These are phyloP conservation scores for Eristalis pertinax DNA, from an alignment of 2,888 invertebrate species.

Conservation along the genomic window DNA sequence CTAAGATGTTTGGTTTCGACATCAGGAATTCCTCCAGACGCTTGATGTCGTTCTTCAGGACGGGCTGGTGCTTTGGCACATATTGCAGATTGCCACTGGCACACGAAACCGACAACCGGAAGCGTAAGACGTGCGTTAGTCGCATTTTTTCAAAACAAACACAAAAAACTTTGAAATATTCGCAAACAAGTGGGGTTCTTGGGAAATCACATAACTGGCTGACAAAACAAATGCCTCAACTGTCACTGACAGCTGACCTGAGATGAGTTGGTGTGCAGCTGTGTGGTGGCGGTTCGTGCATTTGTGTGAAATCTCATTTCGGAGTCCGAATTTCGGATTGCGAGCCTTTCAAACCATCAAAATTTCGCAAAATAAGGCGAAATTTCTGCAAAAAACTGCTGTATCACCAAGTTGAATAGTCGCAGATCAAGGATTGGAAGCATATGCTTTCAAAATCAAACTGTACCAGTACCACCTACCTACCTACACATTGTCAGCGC, in stretches of 20 bases:
- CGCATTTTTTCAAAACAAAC: conserved; percentile 75
- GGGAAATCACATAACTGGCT: conserved; percentile 50
- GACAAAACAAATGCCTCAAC: background rate
- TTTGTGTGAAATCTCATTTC: background rate
- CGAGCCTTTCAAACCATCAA: background rate
- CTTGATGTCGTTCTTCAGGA: conserved; percentile 83
- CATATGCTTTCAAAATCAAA: background rate
- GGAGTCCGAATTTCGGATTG: background rate
- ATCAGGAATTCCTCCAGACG: conserved; percentile 78
- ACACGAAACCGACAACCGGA: conserved; percentile 62
- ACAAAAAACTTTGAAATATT: conserved; percentile 12
- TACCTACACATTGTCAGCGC: background rate
- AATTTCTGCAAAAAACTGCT: background rate
- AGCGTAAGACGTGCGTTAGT: conserved; percentile 74
- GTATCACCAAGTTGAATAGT: background rate
- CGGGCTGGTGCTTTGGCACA: conserved; percentile 89
- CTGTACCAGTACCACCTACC: background rate
- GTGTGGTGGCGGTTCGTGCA: background rate
- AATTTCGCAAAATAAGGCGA: background rate
- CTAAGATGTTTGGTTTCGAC: conserved; percentile 83
- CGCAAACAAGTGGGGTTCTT: conserved; percentile 4
- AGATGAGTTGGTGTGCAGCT: background rate
- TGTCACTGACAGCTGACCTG: background rate
- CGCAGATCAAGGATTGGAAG: too few relatives aligned
- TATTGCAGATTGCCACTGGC: conserved; percentile 75